These are phyloP conservation scores for Dendrolimus kikuchii DNA, from an alignment of 1,140 invertebrate species.

Conservation along the genomic window DNA sequence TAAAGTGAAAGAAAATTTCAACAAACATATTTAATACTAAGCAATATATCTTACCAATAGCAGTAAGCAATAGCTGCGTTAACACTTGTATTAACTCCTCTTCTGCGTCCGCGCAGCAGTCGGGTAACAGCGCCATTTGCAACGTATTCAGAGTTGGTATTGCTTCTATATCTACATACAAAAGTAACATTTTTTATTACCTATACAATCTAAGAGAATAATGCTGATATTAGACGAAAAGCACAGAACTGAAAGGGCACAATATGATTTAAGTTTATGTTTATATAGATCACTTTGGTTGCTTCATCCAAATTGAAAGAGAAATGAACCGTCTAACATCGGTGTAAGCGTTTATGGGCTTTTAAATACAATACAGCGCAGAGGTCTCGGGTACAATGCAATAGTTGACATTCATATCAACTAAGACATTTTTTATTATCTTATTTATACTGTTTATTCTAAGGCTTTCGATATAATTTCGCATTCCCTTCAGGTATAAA, in stretches of 20 bases:
- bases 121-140: conserved; percentile 88
- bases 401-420: no score
- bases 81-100: conserved; percentile 91
- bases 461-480: no score
- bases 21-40: conserved; percentile 2
- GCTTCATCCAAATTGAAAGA: not conserved
- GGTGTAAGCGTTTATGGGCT: no score
- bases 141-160: conserved; percentile 89
- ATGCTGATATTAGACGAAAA: no score
- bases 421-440: no score
- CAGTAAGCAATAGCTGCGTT: conserved; percentile 91
- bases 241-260: conserved; percentile 23
- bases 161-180: conserved; percentile 83
- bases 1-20: conserved; percentile 1
- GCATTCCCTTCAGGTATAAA: no score
- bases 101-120: conserved; percentile 83
- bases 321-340: not conserved
- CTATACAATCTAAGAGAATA: no score
- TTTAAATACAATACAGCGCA: no score
- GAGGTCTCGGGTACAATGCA: no score
- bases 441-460: no score
- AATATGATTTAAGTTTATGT: no score
- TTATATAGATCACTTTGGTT: not conserved
- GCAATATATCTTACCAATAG: conserved; percentile 75
- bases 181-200: no score